Evolutionary conservation across 2,113 vertebrate genomes (phyloP), one percentile per base, ranked within the genome.

Genomic region (Cyphomyrus plagiostoma): DNA sequence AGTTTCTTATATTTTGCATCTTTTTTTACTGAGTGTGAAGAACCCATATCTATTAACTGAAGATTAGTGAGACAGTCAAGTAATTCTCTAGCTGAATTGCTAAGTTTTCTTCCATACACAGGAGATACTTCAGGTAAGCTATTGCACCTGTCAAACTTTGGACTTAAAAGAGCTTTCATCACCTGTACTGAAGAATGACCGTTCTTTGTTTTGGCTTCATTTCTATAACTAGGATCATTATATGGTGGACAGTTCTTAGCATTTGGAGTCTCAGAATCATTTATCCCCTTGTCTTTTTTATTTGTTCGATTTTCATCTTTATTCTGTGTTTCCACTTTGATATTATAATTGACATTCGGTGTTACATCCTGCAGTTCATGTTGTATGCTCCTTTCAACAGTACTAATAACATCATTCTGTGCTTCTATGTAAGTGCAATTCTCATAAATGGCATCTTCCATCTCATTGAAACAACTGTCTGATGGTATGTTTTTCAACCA

Each of bases 91-190:
- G 97, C 97, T 0, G 97, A 98, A 35, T 92, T 94, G 93, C 98
- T 97, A 52, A 99, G 94, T 91, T 97, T 98, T 66, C 93, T 96
- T 88, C 97, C 97, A 93, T 95, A 96, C 0, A 95, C 93, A 4
- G 93, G 92, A 0, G 98, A 98, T 83, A 99, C 94, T 92, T 98
- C 97, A 0, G 98, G 98, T 90, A 98, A 93, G 92, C 98, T 99
- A 91, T 97, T 96, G 56, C 97, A 97, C 91, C 97, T 94, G 88
- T 97, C 96, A 48, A 96, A 93, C 93, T 96, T 98, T 19, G 95
- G 95, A 90, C 93, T 97, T 48, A 97, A 92, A 91, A 99, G 95
- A 0, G 95, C 96, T 93, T 96, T 98, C 97, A 99, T 97, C 91
- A 99, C 96, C 90, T 97, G 97, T 30, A 97, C 94, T 0, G 97